A percentile compares a stretch with the other conserved stretches of the same genome.
These are phyloP conservation scores for Acleris cristana DNA, from an alignment of 2,888 invertebrate species.

Conservation along the genomic window DNA sequence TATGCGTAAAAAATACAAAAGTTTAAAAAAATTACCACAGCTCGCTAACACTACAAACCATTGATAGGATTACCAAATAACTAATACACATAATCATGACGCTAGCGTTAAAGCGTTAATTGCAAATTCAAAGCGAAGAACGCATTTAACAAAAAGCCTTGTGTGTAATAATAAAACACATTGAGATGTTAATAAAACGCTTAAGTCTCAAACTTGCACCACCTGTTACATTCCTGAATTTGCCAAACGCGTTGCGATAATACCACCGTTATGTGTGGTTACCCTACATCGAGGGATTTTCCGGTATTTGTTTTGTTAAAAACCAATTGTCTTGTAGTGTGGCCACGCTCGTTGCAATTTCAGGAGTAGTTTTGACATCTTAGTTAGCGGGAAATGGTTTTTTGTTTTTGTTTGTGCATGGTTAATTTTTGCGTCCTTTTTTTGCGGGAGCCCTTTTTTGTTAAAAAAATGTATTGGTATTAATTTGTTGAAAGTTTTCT, in stretches of 20 bases:
- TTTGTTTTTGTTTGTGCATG: background rate
- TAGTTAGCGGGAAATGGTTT: background rate
- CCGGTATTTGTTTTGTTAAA: constrained; percentile 58
- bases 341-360: background rate
- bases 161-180: background rate
- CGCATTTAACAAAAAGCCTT: background rate
- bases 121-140: no score
- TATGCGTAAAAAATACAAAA: no score
- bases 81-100: no score
- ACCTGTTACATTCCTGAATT: constrained; percentile 32
- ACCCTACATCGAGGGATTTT: constrained; percentile 38
- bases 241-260: constrained; percentile 35
- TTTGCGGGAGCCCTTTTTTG: no score
- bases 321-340: constrained; percentile 55
- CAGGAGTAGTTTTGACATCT: constrained; percentile 4
- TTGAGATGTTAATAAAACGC: background rate
- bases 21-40: no score
- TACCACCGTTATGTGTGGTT: constrained; percentile 51
- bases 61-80: no score
- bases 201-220: constrained; percentile 9
- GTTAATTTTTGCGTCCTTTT: background rate
- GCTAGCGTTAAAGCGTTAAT: no score
- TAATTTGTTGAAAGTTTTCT: no score
- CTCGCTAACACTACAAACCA: no score
- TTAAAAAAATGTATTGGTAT: no score